These are phyloP conservation scores for Cecropterus lyciades DNA, from an alignment of 1,140 invertebrate genomes.

Conservation along the genomic window DNA sequence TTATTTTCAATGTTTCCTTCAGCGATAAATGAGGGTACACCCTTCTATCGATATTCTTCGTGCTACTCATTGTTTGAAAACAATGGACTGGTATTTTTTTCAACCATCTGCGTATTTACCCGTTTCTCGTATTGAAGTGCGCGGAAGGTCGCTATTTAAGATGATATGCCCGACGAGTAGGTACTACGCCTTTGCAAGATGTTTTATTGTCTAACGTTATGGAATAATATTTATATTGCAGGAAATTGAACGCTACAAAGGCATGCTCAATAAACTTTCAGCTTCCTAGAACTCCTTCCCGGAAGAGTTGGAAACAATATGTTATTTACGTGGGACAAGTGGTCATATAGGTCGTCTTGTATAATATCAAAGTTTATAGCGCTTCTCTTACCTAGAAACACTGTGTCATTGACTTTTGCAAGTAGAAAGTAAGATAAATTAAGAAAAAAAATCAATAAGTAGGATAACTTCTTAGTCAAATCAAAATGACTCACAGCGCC, in stretches of 20 bases:
- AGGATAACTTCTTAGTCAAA: too few species aligned
- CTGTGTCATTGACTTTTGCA: too few species aligned
- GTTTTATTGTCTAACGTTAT: conserved; percentile 13
- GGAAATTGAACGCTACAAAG: conserved; percentile 6
- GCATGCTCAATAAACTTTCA: conserved; percentile 1
- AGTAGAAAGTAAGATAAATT: too few species aligned
- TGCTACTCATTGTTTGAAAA: conserved; percentile 28
- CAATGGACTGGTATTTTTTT: conserved; percentile 24
- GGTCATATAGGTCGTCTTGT: background rate
- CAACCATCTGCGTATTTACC: background rate
- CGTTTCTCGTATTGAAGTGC: conserved; percentile 2
- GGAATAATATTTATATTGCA: background rate
- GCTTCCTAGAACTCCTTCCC: background rate
- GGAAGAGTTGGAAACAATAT: background rate
- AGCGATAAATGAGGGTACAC: background rate
- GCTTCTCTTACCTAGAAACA: too few species aligned
- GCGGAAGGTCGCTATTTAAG: conserved; percentile 7
- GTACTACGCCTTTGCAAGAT: conserved; percentile 1
- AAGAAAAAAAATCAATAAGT: too few species aligned
- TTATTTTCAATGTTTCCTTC: too few species aligned
- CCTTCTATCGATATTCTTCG: background rate
- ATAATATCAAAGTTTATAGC: too few species aligned
- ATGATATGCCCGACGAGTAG: background rate
- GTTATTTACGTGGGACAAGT: background rate
- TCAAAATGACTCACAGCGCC: too few species aligned